Conservation (phyloP, 1,140 invertebrate genomes). For the Drosophila lacteicornis region DNA sequence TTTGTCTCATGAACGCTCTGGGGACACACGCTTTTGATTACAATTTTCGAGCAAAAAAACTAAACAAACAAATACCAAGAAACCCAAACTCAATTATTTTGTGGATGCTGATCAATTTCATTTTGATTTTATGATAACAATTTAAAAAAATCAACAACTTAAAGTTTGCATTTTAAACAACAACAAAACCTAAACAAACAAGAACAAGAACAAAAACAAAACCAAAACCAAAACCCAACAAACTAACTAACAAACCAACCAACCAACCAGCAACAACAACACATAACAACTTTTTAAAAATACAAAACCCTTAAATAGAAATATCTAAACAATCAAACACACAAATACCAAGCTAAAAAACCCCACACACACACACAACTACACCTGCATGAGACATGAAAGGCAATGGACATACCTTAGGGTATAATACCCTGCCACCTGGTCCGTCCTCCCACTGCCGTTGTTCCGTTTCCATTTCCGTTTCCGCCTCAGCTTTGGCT, state of each 20-base stretch:
- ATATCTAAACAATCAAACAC: slow-evolving; percentile 23
- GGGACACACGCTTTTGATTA: slow-evolving; percentile 80
- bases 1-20: slow-evolving; percentile 81
- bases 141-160: slow-evolving; percentile 35
- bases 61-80: slow-evolving; percentile 24
- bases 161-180: slow-evolving; percentile 63
- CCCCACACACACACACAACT: neutral
- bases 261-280: slow-evolving; percentile 39
- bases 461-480: slow-evolving; percentile 38
- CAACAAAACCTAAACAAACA: slow-evolving; percentile 48
- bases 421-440: slow-evolving; percentile 23
- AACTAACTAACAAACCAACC: slow-evolving; percentile 27
- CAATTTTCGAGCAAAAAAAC: slow-evolving; percentile 42
- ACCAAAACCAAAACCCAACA: slow-evolving; percentile 25
- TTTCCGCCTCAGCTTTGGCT: slow-evolving; percentile 19
- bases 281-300: slow-evolving; percentile 35
- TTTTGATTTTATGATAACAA: slow-evolving; percentile 52
- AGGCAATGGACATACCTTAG: slow-evolving; percentile 14
- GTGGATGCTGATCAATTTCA: slow-evolving; percentile 64
- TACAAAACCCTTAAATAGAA: slow-evolving; percentile 27
- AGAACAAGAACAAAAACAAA: slow-evolving; percentile 32
- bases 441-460: slow-evolving; percentile 16
- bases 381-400: slow-evolving; percentile 33
- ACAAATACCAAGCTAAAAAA: slow-evolving; percentile 7
- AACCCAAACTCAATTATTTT: slow-evolving; percentile 51